Base-by-base conservation (phyloP, 2,113 vertebrate species). In the Corydoras maculifer region DNA sequence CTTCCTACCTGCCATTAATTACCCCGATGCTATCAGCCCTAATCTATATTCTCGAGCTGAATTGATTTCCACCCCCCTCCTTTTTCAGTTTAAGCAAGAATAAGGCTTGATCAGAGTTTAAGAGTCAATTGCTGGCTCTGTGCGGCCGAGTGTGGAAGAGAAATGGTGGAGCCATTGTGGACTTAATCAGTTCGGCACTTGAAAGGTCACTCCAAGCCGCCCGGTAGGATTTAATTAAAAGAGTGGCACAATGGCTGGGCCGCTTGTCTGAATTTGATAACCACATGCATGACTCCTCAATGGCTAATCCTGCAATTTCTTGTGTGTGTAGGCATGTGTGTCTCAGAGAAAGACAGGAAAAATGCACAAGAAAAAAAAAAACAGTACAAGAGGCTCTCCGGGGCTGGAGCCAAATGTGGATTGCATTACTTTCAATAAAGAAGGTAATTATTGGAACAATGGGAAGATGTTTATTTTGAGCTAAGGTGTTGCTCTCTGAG, bases 1-100 rank as follows among this genome's bases (percentile, higher is more conserved):
- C 90, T 89, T 80, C 70, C 85, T 87, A 90, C 90, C 90, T 88
- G 88, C 88, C 87, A 85, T 87, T 92, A 94, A 94, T 92, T 91
- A 91, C 85, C 89, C 58, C 87, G 92, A 93, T 91, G 88, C 78
- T 93, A 94, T 94, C 92, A 82, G 59, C 75, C 75, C 82, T 92
- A 91, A 94, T 92, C 92, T 91, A 90, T 78, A 69, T 77, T 80
- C 90, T 92, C 49, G 89, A 81, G 76, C 87, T 88, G 79, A 81
- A 85, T 76, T 87, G 91, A 91, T 91, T 90, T 90, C 85, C 87
- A 79, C 78, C 81, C 85, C 86, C 5, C 50, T 11, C 72, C 86
- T 5, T 32, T 11, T 68, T 68, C 65, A 53, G 75, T 49, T 83
- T 76, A 77, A 85, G 81, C 81, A 84, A 86, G 67, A 75, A 70